Conservation (phyloP, 2,888 invertebrate species). For the Zaprionus lineosus region DNA sequence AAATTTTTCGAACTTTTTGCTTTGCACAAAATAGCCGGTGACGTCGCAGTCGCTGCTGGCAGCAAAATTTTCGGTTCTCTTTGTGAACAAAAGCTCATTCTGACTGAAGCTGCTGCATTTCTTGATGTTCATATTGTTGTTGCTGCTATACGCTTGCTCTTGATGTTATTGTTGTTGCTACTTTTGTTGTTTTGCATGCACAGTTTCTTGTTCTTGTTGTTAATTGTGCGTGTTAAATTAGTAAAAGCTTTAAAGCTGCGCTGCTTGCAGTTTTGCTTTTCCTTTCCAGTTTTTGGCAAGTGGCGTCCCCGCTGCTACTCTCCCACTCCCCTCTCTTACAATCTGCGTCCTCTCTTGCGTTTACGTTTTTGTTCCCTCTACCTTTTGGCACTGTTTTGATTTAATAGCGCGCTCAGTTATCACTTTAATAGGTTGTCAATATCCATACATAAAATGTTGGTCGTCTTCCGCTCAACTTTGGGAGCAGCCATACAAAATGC, state of each 20-base stretch:
- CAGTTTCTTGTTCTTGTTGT: conserved; percentile 4
- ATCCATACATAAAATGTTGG: conserved; percentile 51
- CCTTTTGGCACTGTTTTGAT: conserved; percentile 53
- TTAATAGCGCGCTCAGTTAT: conserved; percentile 57
- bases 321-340: conserved; percentile 8
- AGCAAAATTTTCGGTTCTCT: conserved; percentile 20
- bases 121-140: neutral
- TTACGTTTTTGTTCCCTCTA: neutral
- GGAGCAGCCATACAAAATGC: conserved; percentile 35
- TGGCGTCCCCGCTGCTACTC: too few relatives aligned
- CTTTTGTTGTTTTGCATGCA: neutral
- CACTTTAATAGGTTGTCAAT: conserved; percentile 75
- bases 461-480: conserved; percentile 26
- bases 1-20: conserved; percentile 12
- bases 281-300: neutral
- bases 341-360: too few relatives aligned
- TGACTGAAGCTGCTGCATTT: too few relatives aligned
- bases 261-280: neutral
- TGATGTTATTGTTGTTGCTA: neutral
- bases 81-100: conserved; percentile 23
- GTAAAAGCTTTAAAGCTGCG: conserved; percentile 22
- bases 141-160: conserved; percentile 1
- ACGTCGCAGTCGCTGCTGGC: conserved; percentile 1
- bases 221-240: conserved; percentile 31
- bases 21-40: conserved; percentile 13